These are phyloP conservation scores for Aphelenchoides besseyi DNA, from an alignment of 1,140 invertebrate genomes.

Conservation along the genomic window DNA sequence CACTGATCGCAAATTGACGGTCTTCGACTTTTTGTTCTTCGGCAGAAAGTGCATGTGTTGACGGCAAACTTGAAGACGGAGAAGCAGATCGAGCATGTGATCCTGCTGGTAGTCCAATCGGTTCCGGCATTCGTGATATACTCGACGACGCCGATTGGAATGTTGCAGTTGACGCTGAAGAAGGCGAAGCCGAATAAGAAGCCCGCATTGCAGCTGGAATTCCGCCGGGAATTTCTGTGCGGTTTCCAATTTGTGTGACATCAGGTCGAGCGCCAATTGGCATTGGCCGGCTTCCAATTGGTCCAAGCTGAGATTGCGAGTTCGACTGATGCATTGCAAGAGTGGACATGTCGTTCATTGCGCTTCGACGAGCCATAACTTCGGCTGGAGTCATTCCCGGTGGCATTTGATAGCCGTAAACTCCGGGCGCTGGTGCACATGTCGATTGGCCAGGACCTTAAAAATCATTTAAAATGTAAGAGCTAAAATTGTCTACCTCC, in stretches of 20 bases:
- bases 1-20: constrained; percentile 18
- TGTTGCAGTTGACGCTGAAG: background rate
- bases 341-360: background rate
- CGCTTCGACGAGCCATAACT: background rate
- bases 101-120: background rate
- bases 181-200: background rate
- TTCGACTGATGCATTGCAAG: background rate
- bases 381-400: background rate
- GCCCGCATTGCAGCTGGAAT: background rate
- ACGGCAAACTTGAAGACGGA: background rate
- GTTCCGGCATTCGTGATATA: background rate
- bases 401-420: background rate
- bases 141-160: background rate
- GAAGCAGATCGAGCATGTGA: background rate
- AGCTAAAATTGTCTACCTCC: too few species aligned
- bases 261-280: background rate
- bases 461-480: too few species aligned
- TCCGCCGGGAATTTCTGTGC: constrained; percentile 12
- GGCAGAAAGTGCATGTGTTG: background rate
- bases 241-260: too few species aligned
- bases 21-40: background rate
- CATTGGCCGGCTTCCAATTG: background rate
- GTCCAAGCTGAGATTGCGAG: background rate
- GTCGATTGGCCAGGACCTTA: too few species aligned
- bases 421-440: too few species aligned